Evolutionary conservation across 2,888 invertebrate species (phyloP), one percentile per base, ranked within the genome.

Genomic region (Metellina segmentata): DNA sequence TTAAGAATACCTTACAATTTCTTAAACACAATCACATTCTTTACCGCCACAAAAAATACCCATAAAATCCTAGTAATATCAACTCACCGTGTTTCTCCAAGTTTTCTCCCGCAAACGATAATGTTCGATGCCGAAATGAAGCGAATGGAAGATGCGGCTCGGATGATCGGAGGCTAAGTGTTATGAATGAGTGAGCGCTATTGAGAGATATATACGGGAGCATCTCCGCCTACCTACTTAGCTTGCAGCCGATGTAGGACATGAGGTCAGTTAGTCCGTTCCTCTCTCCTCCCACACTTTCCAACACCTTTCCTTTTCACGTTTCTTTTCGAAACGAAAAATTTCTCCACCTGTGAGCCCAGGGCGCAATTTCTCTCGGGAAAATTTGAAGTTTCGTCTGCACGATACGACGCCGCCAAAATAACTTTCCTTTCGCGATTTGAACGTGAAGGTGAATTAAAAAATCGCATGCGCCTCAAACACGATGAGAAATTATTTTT

Each of bases 251-350:
- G 19, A 89, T 79, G 71, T 90, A 81, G 90, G 85, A 85, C 81
- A 90, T 74, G 53, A 81, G 90, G 90, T 90, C 90, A 86, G 74
- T 5, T 48, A 69, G 82, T 82, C 79, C 83, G 71, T 83, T 78
- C 82, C 77, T 87, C 79, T 52, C 51, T 51, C 71, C 70, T 49
- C 78, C 72, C 75, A 85, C 78, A 83, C 85, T 86, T 81, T 85
- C 85, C 19, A 85, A 75, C 48, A 52, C 85, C 49, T 86, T 90
- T 86, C 81, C 86, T 81, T 90, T 75, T 71, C 82, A 19, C 53
- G 34, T 34, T 34, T 34, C 34, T 34, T 34, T 34, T 34, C 34
- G 34, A 34, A 34, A 34, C 34, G 34, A 34, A 34, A 34, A 34
- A 34, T 4, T 34, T 34, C 34, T 34, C 34, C 34, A 34, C 34